Evolutionary conservation across 2,797 vertebrate species (phyloP).

Genomic region (Halcyon badia): DNA sequence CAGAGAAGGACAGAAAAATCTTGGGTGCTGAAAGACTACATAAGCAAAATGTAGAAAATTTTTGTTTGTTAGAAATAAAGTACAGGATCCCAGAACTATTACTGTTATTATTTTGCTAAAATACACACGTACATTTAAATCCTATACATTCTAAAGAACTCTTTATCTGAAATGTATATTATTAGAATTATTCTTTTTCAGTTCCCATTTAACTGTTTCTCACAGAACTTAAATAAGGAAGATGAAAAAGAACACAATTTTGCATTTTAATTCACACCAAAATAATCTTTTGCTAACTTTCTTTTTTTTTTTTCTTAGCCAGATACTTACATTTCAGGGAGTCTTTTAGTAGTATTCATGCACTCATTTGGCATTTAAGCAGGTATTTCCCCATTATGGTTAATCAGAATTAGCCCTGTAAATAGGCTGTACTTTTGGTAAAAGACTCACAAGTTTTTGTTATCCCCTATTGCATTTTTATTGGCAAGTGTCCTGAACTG

Average conservation of each 20-base stretch:
- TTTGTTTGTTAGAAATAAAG: not conserved
- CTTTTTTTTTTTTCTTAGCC: not conserved
- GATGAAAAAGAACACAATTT: conserved; percentile 25
- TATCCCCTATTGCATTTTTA: not conserved
- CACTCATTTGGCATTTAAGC: not conserved
- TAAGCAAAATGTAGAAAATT: not conserved
- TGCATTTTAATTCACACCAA: not conserved
- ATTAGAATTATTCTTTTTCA: not conserved
- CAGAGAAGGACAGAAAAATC: not conserved
- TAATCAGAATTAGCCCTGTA: not conserved
- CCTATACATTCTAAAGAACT: not conserved
- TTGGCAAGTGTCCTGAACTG: not conserved
- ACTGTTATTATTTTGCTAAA: not conserved
- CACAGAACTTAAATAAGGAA: conserved; percentile 9
- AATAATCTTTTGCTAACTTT: conserved; percentile 7
- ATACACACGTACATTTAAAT: not conserved
- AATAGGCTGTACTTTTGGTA: not conserved
- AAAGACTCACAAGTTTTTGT: not conserved
- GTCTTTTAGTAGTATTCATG: not conserved
- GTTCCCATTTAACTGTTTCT: conserved; percentile 27
- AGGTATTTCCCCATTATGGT: not conserved
- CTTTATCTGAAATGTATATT: not conserved
- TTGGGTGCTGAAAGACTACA: not conserved
- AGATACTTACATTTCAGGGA: conserved; percentile 13
- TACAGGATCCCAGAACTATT: not conserved